Evolutionary conservation across 2,888 invertebrate species (phyloP), one percentile per base, ranked within the genome.

Genomic region (Physocephala rufipes): DNA sequence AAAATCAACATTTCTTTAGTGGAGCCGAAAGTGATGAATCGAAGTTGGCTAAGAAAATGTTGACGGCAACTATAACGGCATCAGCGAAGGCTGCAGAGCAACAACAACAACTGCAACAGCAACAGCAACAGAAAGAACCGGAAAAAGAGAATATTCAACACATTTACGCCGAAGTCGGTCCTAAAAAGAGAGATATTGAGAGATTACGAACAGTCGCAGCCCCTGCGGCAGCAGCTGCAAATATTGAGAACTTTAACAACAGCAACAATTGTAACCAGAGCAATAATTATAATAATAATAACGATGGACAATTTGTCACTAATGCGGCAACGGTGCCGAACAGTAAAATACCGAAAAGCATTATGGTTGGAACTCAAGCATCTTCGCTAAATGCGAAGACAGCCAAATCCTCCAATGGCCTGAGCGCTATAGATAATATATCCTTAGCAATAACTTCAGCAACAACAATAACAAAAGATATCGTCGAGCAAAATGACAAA

Each of bases 131-230:
- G 16, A 85, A 92, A 92, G 70, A 95, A 96, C 61, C 67, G 15
- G 71, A 72, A 21, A 86, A 95, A 93, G 55, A 97, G 95, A 87
- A 96, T 94, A 87, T 96, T 92, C 84, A 94, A 93, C 49, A 96
- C 88, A 90, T 86, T 84, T 87, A 82, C 55, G 82, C 82, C 0
- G 83, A 84, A 61, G 81, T 83, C 45, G 83, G 83, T 2, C 83
- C 83, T 49, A 83, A 83, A 69, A 82, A 83, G 43, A 71, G 83
- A 3, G 82, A 82, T 61, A 69, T 74, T 55, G 15, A 75, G 1
- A 78, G 78, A n/a, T 77, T 75, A 4, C 71, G 76, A 21, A 76
- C 81, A 0, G 78, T 74, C 0, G 74, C 74, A 1, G 80, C 81
- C 0, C 75, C 79, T 0, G 77, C 78, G 0, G 76, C 77, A 0